phyloP scores from a whole-genome alignment of 2,113 vertebrate genomes.

The Scartelaos histophorus region DNA sequence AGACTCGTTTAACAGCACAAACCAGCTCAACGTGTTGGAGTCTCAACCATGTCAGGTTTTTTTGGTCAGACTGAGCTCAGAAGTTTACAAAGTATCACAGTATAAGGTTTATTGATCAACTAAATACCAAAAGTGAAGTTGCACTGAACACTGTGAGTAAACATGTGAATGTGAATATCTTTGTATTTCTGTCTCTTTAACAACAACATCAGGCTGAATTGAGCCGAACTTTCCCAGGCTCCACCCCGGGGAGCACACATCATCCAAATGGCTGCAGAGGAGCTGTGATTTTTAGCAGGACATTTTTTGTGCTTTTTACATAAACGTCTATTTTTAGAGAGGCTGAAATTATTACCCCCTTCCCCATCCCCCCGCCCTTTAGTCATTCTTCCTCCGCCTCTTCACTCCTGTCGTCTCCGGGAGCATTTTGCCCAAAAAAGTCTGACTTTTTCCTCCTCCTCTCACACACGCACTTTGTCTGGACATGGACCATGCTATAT shows the following conservation, averaged over 20 bases:
- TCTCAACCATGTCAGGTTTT: too few species aligned
- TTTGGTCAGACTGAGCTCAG: too few species aligned
- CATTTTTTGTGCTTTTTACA: constrained; percentile 15
- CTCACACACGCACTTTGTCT: constrained; percentile 54
- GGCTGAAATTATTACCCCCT: constrained; percentile 57
- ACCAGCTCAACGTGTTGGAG: too few species aligned
- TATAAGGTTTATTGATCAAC: not conserved
- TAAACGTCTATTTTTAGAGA: constrained; percentile 70
- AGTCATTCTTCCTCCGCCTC: constrained; percentile 2
- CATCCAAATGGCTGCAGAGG: constrained; percentile 63
- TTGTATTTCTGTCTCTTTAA: not conserved
- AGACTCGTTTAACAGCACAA: too few species aligned
- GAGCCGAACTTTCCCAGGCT: constrained; percentile 71
- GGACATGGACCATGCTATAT: constrained; percentile 60
- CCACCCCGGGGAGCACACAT: constrained; percentile 67
- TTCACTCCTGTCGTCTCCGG: constrained; percentile 14
- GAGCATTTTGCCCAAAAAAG: constrained; percentile 73
- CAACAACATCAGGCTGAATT: not conserved
- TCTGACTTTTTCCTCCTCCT: constrained; percentile 48
- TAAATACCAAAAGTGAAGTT: not conserved
- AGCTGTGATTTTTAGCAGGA: constrained; percentile 76
- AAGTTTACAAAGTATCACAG: too few species aligned
- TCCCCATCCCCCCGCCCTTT: constrained; percentile 8
- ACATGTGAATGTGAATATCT: not conserved
- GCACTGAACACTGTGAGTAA: not conserved